Percentiles rank a stretch among this genome's conserved stretches.
Conservation (phyloP, 2,888 invertebrate species). For the Thalpophila matura region DNA sequence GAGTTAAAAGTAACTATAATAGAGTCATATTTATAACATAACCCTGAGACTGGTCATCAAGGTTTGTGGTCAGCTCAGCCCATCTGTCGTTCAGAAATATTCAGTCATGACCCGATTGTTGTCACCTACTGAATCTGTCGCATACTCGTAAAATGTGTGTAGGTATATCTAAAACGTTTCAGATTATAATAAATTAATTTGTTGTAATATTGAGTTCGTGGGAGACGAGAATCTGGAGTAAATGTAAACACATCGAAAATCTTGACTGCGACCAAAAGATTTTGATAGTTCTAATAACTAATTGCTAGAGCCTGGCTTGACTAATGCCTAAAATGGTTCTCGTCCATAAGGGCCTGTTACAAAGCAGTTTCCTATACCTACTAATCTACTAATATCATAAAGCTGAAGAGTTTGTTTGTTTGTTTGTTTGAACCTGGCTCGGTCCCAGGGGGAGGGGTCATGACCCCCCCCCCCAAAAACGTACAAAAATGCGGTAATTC, state of each 20-base stretch:
- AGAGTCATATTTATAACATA: constrained; percentile 32
- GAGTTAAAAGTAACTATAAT: constrained; percentile 8
- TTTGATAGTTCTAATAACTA: too few species aligned
- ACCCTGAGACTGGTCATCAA: constrained; percentile 42
- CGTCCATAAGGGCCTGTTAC: too few species aligned
- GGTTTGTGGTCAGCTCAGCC: constrained; percentile 23
- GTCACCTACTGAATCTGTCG: constrained; percentile 22
- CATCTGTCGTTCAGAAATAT: constrained; percentile 49
- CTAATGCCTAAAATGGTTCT: too few species aligned
- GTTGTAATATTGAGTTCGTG: background rate
- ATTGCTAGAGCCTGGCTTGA: too few species aligned
- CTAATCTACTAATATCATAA: too few species aligned
- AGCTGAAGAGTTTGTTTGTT: too few species aligned
- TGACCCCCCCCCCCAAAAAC: too few species aligned
- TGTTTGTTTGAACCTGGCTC: too few species aligned
- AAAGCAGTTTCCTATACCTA: too few species aligned
- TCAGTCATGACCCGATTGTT: constrained; percentile 40
- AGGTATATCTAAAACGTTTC: constrained; percentile 2
- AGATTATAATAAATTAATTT: constrained; percentile 19
- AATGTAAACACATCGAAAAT: background rate
- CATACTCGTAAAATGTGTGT: constrained; percentile 26
- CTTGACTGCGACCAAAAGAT: too few species aligned
- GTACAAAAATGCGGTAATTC: too few species aligned
- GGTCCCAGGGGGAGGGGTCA: too few species aligned
- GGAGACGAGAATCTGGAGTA: background rate